Base-by-base conservation (phyloP, 2,797 vertebrate species). In the Pipistrellus pipistrellus region DNA sequence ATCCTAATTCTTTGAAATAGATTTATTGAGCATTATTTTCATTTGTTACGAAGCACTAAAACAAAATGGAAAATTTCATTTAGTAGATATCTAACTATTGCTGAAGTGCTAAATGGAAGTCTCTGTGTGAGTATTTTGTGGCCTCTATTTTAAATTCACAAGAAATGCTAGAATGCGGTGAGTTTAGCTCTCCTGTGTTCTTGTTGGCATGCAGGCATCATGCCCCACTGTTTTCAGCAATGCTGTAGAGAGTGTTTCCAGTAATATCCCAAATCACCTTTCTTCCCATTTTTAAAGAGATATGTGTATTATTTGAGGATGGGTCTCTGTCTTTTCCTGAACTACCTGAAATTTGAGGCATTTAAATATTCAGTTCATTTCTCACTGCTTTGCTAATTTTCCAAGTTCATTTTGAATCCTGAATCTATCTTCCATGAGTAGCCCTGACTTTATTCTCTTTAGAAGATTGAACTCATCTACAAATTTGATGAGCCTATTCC, bases 401-500 rank as follows among this genome's bases (percentile, higher is more conserved):
- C 69, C 83, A 83, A 64, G 41, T 91, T 95, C 90, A 94, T 92
- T 92, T 88, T 78, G 85, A 96, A 85, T 80, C 64, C 38, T 46
- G n/a, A 88, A 77, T 84, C 18, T 17, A 5, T 87, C 77, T 93
- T 95, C 59, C 27, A 21, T 73, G 55, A 94, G 89, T 30, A 88
- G 12, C 30, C 35, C 23, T 73, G 14, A 51, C 48, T 71, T 86
- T 94, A 90, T 95, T 91, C 71, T 85, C 95, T 62, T 62, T 90
- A 93, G 96, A 83, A 96, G 59, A 95, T 21, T 73, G 53, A 57
- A 77, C 38, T 96, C 78, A 94, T 96, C 94, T 95, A 77, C 87
- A 96, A 73, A 96, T 83, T 93, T 96, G 95, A 96, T 96, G 95
- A 92, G 77, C 66, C 87, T 91, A 48, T 95, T 95, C 77, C 72